Evolutionary conservation across 2,113 vertebrate species (phyloP).

Genomic region (Nyctibius bracteatus): DNA sequence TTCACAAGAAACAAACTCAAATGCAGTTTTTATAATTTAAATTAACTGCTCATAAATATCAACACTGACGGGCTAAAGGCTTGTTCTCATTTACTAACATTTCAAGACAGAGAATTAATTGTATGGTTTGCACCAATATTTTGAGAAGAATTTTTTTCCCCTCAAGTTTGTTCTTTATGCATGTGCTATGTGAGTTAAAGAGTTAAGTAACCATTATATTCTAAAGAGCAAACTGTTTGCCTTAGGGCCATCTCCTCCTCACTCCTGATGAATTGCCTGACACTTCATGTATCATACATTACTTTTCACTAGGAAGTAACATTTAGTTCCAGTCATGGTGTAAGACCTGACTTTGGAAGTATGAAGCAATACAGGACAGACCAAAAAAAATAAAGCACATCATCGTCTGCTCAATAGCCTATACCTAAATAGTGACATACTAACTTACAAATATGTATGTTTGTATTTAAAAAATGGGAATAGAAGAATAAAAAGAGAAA

Average conservation of each 20-base stretch:
- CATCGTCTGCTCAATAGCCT: not conserved
- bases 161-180: not conserved
- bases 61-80: not conserved
- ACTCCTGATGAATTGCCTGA: slow-evolving; percentile 64
- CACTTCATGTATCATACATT: slow-evolving; percentile 51
- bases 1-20: not conserved
- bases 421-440: not conserved
- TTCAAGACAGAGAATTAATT: not conserved
- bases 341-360: slow-evolving; percentile 32
- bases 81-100: not conserved
- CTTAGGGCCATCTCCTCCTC: slow-evolving; percentile 61
- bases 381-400: slow-evolving; percentile 1
- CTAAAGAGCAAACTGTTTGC: slow-evolving; percentile 57
- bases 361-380: slow-evolving; percentile 37
- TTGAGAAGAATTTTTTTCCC: not conserved
- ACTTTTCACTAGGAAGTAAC: slow-evolving; percentile 65
- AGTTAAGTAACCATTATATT: slow-evolving; percentile 57
- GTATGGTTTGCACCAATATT: not conserved
- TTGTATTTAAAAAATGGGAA: not conserved
- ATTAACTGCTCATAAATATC: not conserved
- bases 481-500: not conserved
- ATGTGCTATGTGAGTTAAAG: slow-evolving; percentile 13
- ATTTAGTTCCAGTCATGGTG: slow-evolving; percentile 59
- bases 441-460: not conserved
- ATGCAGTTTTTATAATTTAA: not conserved